These are phyloP conservation scores for Pyrgilauda ruficollis DNA, from an alignment of 2,113 vertebrate species.

Conservation along the genomic window DNA sequence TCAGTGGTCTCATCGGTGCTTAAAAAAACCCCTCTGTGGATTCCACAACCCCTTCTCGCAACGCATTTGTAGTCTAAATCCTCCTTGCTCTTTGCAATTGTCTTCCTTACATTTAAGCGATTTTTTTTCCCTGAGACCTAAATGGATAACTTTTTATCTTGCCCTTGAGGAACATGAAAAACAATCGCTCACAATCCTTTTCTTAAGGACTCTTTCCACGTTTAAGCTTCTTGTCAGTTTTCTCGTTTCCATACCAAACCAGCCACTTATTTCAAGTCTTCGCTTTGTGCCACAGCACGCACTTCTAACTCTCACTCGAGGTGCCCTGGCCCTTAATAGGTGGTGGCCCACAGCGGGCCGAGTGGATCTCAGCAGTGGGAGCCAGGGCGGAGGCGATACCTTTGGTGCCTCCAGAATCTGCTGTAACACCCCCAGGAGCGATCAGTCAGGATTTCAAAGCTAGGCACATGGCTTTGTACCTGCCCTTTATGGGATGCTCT, in stretches of 20 bases:
- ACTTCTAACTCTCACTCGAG: neutral
- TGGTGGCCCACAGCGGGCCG: neutral
- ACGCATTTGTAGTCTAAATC: slow-evolving; percentile 3
- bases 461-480: neutral
- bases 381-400: neutral
- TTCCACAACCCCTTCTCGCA: neutral
- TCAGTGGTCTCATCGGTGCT: neutral
- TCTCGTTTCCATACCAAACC: neutral
- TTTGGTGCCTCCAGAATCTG: neutral
- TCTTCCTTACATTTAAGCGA: neutral
- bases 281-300: neutral
- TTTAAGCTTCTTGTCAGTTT: neutral
- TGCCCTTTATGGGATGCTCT: neutral
- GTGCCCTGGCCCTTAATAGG: neutral
- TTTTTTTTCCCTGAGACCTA: neutral
- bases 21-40: slow-evolving; percentile 8
- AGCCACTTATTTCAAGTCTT: neutral
- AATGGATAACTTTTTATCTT: slow-evolving; percentile 47
- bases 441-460: neutral
- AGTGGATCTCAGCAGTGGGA: neutral
- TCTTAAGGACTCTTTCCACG: neutral
- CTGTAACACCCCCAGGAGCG: neutral
- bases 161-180: slow-evolving; percentile 34
- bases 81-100: neutral
- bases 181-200: slow-evolving; percentile 13